Evolutionary conservation across 2,888 invertebrate genomes (phyloP), one percentile per base, ranked within the genome.

Genomic region (Pristionchus maxplancki): DNA sequence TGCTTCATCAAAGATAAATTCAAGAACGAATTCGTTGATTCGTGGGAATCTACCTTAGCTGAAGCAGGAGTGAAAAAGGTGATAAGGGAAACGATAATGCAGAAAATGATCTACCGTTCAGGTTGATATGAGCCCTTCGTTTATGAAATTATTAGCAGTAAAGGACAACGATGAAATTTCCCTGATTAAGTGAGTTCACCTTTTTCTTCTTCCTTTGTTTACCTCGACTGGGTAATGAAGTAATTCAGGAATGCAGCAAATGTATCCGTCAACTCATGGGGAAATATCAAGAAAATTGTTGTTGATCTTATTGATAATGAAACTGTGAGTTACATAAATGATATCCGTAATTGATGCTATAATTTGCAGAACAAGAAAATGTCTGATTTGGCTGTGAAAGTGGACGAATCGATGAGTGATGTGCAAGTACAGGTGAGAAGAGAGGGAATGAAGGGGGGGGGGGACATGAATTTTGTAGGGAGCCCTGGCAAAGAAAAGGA

Each of bases 291-390:
- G 95, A 98, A 98, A 95, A 98, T 99, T 95, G 97, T 99, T 91
- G 98, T 99, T 97, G 98, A 98, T 95, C 97, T 99, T 92, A 98
- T 99, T 94, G 99, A 99, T 96, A 97, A 97, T 8, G 99, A 99
- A 95, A 98, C 95, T 94, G 92, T 92, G 13, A 78, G 88, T 85
- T 20, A 37, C 44, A 15, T 34, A 58, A 11, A 50, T n/a, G 11
- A n/a, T 28, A 24, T 53, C 4, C 8, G 50, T 83, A 48, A 28
- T 84, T n/a, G 20, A 8, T 6, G n/a, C 37, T 37, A 74, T 78
- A n/a, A 24, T n/a, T 96, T 96, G 48, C 95, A 97, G 97, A 98
- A 98, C 97, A 97, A 98, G 0, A 98, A 97, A 95, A 99, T 99
- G 95, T 96, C 96, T 71, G 98, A 98, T 95, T 95, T 99, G 28